Conservation (phyloP, 2,888 invertebrate genomes). For the Aricia artaxerxes region DNA sequence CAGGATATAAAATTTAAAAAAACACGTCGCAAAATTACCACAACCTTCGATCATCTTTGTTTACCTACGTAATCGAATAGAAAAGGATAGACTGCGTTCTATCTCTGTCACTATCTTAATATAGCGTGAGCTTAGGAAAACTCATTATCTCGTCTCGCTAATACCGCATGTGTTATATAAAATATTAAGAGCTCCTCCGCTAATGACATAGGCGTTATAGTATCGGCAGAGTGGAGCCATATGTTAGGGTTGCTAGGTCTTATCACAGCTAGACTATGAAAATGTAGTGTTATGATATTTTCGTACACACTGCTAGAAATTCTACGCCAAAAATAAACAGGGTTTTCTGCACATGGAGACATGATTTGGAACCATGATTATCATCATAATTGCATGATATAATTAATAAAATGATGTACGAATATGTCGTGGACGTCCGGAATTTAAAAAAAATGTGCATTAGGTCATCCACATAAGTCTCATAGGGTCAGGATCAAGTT, state of each 20-base stretch:
- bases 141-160: slow-evolving; percentile 15
- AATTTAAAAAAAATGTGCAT: too few relatives aligned
- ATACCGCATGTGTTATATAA: slow-evolving; percentile 22
- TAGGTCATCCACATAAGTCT: too few relatives aligned
- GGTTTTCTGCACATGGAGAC: neutral
- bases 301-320: neutral
- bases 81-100: neutral
- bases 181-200: slow-evolving; percentile 10
- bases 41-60: neutral
- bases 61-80: neutral
- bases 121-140: slow-evolving; percentile 9
- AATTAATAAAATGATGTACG: too few relatives aligned
- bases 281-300: neutral
- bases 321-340: neutral
- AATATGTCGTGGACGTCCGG: too few relatives aligned
- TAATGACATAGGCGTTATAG: slow-evolving; percentile 19
- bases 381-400: too few relatives aligned
- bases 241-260: neutral
- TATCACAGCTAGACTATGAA: neutral
- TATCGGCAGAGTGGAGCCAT: slow-evolving; percentile 13
- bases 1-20: neutral
- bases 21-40: neutral
- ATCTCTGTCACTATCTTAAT: slow-evolving; percentile 14
- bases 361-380: neutral
- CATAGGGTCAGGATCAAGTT: too few relatives aligned